Conservation (phyloP, 2,888 invertebrate genomes). For the Cantharis nigra region DNA sequence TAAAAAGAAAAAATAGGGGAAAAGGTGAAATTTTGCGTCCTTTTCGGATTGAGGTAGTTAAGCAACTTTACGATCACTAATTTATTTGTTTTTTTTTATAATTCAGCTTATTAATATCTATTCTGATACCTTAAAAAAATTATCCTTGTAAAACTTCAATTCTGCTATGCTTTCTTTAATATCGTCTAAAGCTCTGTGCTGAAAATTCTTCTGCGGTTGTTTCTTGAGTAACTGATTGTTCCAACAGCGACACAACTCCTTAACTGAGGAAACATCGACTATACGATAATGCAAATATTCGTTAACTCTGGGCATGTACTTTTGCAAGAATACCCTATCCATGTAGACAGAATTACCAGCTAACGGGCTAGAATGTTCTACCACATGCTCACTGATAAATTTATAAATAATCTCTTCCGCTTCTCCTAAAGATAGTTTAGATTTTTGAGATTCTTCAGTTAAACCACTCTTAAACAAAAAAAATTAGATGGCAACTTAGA, state of each 20-base stretch:
- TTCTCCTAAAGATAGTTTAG: conserved; percentile 64
- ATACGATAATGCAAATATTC: conserved; percentile 88
- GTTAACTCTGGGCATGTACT: conserved; percentile 81
- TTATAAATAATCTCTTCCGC: conserved; percentile 75
- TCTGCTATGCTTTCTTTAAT: conserved; percentile 86
- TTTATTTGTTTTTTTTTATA: background rate
- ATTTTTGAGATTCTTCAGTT: conserved; percentile 71
- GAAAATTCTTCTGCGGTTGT: conserved; percentile 67
- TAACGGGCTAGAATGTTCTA: conserved; percentile 68
- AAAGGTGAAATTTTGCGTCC: too few relatives aligned
- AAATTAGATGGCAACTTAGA: background rate
- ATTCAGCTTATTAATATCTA: background rate
- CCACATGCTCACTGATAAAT: conserved; percentile 68
- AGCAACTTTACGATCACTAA: background rate
- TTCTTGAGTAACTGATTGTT: conserved; percentile 62
- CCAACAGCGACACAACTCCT: conserved; percentile 84
- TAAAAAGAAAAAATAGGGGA: too few relatives aligned
- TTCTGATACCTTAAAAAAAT: conserved; percentile 62
- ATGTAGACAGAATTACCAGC: conserved; percentile 89
- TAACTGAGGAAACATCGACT: conserved; percentile 89
- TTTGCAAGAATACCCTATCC: conserved; percentile 81
- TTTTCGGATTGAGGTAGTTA: background rate
- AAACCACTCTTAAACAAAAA: conserved; percentile 73
- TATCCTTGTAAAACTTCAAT: conserved; percentile 74
- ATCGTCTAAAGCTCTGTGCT: conserved; percentile 79